Evolutionary conservation across 2,113 vertebrate genomes (phyloP).

Genomic region (Holacanthus passer): DNA sequence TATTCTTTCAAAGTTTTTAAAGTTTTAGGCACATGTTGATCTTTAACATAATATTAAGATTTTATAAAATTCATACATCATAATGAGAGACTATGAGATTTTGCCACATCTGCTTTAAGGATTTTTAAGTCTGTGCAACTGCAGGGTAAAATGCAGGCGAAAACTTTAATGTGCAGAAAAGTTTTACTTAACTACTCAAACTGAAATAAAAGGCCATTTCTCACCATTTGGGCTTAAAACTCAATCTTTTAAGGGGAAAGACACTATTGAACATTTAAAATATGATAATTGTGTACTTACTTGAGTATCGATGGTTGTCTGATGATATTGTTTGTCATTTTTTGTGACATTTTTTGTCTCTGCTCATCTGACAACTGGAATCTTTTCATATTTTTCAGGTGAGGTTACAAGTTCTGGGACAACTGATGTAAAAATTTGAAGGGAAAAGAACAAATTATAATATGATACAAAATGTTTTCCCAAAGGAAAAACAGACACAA

Average conservation of each 20-base stretch:
- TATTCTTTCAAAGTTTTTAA: background rate
- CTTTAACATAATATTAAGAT: background rate
- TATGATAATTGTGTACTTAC: background rate
- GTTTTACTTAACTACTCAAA: background rate
- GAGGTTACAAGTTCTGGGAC: background rate
- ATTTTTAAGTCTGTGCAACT: too few relatives aligned
- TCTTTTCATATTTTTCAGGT: background rate
- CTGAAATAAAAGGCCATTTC: background rate
- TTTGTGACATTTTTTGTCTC: too few relatives aligned
- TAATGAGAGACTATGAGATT: background rate
- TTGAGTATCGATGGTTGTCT: background rate
- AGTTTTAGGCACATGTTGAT: background rate
- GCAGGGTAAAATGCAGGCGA: too few relatives aligned
- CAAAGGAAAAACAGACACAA: background rate
- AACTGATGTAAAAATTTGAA: background rate
- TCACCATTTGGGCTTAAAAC: background rate
- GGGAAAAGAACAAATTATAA: background rate
- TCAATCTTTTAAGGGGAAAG: background rate
- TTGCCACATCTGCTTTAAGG: background rate
- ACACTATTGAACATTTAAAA: background rate
- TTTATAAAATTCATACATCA: background rate
- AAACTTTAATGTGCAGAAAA: background rate
- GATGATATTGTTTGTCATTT: too few relatives aligned
- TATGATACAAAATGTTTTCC: background rate
- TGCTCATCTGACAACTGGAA: background rate